These are phyloP conservation scores for Pseudomyrmex cubaensis DNA, from an alignment of 1,140 invertebrate genomes.

Conservation along the genomic window DNA sequence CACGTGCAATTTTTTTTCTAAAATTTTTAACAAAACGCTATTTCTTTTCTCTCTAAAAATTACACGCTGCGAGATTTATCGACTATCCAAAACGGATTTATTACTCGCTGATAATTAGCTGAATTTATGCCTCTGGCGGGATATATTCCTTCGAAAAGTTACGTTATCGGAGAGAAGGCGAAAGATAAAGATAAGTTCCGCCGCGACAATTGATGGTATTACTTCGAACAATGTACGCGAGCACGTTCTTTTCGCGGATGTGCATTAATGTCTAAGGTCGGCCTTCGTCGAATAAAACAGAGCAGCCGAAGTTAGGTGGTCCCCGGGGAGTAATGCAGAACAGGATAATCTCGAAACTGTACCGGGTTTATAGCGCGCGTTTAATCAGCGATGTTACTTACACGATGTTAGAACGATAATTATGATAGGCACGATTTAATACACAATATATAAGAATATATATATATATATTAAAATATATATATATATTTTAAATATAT, in stretches of 20 bases:
- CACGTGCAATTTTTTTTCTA: conserved; percentile 1
- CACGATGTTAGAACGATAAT: conserved; percentile 50
- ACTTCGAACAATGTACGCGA: conserved; percentile 41
- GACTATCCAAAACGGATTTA: conserved; percentile 9
- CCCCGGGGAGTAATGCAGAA: conserved; percentile 25
- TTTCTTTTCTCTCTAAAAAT: neutral
- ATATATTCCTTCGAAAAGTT: neutral
- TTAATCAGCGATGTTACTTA: conserved; percentile 62
- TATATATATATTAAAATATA: too few species aligned
- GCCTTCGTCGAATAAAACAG: conserved; percentile 55
- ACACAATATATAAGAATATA: neutral
- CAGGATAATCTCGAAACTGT: conserved; percentile 54
- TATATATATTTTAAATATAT: too few species aligned
- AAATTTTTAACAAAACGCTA: conserved; percentile 16
- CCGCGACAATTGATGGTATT: conserved; percentile 41
- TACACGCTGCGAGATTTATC: neutral
- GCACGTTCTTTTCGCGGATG: conserved; percentile 15
- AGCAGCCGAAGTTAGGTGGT: conserved; percentile 45
- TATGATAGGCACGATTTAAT: conserved; percentile 28
- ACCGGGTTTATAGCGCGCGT: conserved; percentile 51
- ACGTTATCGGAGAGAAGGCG: conserved; percentile 14
- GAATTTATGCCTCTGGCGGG: neutral
- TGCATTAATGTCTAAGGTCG: conserved; percentile 12
- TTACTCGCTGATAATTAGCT: conserved; percentile 49
- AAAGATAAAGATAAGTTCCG: conserved; percentile 43